Percentiles rank a stretch among this genome's conserved stretches.
These are phyloP conservation scores for Protobothrops flavoviridis DNA, from an alignment of 2,113 vertebrate genomes.

Conservation along the genomic window DNA sequence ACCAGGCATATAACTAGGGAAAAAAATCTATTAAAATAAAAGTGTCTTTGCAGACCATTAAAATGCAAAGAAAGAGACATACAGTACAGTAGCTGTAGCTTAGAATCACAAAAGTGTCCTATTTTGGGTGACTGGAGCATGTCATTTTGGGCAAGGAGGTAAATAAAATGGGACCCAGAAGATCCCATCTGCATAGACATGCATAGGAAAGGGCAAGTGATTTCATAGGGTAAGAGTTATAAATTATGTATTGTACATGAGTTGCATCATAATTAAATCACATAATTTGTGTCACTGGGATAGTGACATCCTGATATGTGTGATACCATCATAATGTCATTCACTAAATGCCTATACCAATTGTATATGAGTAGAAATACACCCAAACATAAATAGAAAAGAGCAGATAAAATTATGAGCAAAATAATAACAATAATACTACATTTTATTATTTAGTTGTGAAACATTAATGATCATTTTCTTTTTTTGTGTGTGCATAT, in stretches of 20 bases:
- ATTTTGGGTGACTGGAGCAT: not conserved
- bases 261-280: not conserved
- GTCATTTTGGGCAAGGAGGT: not conserved
- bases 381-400: not conserved
- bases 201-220: not conserved
- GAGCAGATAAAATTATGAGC: not conserved
- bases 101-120: not conserved
- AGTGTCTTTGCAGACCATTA: not conserved
- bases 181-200: not conserved
- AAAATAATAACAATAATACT: constrained; percentile 19
- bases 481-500: not conserved
- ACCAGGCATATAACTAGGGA: not conserved
- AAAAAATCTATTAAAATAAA: not conserved
- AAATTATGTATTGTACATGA: not conserved
- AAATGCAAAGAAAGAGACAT: not conserved
- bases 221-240: too few species aligned
- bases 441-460: constrained; percentile 33
- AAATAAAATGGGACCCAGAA: not conserved
- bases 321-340: not conserved
- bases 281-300: not conserved
- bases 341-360: not conserved
- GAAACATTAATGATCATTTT: constrained; percentile 18
- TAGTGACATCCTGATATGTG: not conserved
- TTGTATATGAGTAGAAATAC: not conserved
- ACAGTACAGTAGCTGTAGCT: not conserved